These are phyloP conservation scores for Hippoglossus stenolepis DNA, from an alignment of 2,113 vertebrate species.

Conservation along the genomic window DNA sequence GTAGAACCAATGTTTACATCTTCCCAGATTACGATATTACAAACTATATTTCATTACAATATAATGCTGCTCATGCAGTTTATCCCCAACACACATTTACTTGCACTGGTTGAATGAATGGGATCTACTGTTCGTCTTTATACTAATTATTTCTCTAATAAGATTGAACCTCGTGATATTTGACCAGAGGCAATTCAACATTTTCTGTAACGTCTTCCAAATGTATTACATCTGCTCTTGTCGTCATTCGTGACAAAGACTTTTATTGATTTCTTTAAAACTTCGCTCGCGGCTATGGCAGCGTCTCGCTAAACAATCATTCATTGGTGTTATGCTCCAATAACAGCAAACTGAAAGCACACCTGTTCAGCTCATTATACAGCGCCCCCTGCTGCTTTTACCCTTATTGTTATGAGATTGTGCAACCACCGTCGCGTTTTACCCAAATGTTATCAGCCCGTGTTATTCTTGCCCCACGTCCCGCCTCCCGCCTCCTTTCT, in stretches of 20 bases:
- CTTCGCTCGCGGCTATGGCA: no score
- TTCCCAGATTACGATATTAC: constrained; percentile 60
- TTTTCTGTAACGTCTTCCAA: no score
- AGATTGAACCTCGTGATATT: no score
- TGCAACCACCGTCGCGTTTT: neutral
- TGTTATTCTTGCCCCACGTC: constrained; percentile 33
- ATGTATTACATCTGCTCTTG: no score
- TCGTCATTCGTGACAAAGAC: no score
- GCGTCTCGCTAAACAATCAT: no score
- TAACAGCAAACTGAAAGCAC: neutral
- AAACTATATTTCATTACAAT: no score
- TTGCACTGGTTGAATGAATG: neutral
- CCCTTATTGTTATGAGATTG: constrained; percentile 5
- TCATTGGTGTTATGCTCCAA: neutral
- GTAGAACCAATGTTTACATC: constrained; percentile 36
- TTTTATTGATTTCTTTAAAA: no score
- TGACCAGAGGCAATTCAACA: no score
- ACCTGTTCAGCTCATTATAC: constrained; percentile 39
- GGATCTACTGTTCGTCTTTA: neutral
- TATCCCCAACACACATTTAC: neutral
- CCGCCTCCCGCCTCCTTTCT: constrained; percentile 27
- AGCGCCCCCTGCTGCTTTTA: neutral
- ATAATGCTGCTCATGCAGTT: constrained; percentile 12
- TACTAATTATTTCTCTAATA: no score
- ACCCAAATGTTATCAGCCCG: constrained; percentile 7